Evolutionary conservation across 2,113 vertebrate species (phyloP).

Genomic region (Athene cunicularia): DNA sequence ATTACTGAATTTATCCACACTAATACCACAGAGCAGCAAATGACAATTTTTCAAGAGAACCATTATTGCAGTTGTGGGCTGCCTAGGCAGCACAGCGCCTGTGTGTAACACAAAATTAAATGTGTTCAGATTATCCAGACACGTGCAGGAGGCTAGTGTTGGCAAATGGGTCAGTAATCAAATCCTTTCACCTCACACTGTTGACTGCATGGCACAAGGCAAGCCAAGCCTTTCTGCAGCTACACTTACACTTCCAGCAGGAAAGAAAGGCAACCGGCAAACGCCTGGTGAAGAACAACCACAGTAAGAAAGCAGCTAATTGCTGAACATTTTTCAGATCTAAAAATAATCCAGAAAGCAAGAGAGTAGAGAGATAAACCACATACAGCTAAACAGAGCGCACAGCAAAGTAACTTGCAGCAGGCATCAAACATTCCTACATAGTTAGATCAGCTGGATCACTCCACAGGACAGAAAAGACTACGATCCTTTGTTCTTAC

Average conservation of each 20-base stretch:
- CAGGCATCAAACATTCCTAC: background rate
- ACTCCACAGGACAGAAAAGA: background rate
- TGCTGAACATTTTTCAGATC: conserved; percentile 22
- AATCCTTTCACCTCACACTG: background rate
- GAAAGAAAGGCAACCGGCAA: background rate
- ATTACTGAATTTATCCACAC: background rate
- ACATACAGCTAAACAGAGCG: background rate
- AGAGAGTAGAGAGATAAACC: conserved; percentile 6
- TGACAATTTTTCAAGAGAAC: background rate
- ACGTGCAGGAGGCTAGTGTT: background rate
- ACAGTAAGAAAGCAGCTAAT: conserved; percentile 11
- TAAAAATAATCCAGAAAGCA: conserved; percentile 22
- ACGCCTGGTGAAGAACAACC: background rate
- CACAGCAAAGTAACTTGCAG: background rate
- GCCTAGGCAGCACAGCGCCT: background rate
- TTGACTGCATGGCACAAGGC: background rate
- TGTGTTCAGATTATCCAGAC: background rate
- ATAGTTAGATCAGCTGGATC: background rate
- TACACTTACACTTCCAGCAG: background rate
- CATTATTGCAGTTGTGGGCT: background rate
- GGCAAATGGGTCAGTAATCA: background rate
- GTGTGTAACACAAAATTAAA: background rate
- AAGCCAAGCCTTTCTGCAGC: background rate
- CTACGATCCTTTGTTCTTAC: background rate
- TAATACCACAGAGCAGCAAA: background rate